Percentiles rank a stretch among this genome's conserved stretches.
These are phyloP conservation scores for Diglossa cyanea DNA, from an alignment of 2,797 vertebrate species.

Conservation along the genomic window DNA sequence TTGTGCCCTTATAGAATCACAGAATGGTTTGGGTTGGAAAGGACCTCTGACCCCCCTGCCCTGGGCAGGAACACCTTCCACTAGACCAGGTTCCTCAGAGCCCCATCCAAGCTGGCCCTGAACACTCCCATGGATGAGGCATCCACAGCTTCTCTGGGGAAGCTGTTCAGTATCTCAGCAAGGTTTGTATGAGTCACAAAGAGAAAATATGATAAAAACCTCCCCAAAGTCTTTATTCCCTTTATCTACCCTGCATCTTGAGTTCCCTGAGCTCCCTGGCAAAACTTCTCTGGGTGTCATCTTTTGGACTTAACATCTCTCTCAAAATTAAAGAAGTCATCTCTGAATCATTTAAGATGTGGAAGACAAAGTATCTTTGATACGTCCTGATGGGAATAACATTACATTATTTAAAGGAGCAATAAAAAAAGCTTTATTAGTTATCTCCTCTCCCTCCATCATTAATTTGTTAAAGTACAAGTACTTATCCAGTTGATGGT, in stretches of 20 bases:
- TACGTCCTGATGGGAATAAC: neutral
- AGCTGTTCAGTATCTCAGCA: neutral
- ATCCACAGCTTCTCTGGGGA: neutral
- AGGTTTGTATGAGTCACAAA: neutral
- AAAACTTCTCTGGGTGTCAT: neutral
- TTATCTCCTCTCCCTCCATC: neutral
- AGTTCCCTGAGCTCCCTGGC: neutral
- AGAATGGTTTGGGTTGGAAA: neutral
- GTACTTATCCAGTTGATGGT: slow-evolving; percentile 38
- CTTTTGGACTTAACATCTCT: neutral
- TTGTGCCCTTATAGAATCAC: neutral
- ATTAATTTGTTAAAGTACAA: slow-evolving; percentile 43
- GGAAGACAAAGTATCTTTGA: neutral
- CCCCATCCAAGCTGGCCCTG: neutral
- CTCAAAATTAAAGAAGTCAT: neutral
- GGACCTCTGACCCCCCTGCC: neutral
- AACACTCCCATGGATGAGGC: neutral
- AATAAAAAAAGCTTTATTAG: slow-evolving; percentile 17
- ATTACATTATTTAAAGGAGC: neutral
- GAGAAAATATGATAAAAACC: neutral
- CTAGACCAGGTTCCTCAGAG: neutral
- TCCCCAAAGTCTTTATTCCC: neutral
- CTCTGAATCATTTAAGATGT: neutral
- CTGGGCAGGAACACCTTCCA: neutral
- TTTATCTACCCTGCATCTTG: neutral